These are phyloP conservation scores for Scaptomyza parva DNA, from an alignment of 2,888 invertebrate species.

Conservation along the genomic window DNA sequence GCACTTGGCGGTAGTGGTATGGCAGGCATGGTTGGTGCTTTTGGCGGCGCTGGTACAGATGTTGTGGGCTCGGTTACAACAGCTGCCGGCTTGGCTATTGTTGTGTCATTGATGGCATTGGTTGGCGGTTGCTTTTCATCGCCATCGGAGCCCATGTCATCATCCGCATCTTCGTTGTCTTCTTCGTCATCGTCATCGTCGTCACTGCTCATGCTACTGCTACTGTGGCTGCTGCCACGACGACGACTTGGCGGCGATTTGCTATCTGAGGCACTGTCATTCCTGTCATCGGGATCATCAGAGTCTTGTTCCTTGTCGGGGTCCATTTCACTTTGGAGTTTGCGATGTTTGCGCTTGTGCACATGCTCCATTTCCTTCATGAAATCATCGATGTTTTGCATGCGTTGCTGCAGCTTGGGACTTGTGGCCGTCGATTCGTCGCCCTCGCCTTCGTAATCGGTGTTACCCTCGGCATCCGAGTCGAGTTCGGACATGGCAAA, in stretches of 20 bases:
- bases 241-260: slow-evolving; percentile 45
- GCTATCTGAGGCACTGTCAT: slow-evolving; percentile 49
- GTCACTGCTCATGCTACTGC: slow-evolving; percentile 30
- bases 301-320: slow-evolving; percentile 46
- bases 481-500: slow-evolving; percentile 88
- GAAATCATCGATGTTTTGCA: slow-evolving; percentile 96
- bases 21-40: slow-evolving; percentile 59
- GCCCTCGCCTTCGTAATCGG: slow-evolving; percentile 76
- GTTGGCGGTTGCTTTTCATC: slow-evolving; percentile 17
- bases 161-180: slow-evolving; percentile 39
- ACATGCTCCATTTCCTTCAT: slow-evolving; percentile 97
- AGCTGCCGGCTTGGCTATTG: slow-evolving; percentile 9
- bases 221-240: slow-evolving; percentile 22
- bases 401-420: slow-evolving; percentile 89
- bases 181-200: slow-evolving; percentile 48
- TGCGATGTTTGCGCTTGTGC: slow-evolving; percentile 89
- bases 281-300: slow-evolving; percentile 45
- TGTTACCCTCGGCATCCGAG: slow-evolving; percentile 82
- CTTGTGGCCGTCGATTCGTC: slow-evolving; percentile 72
- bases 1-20: slow-evolving; percentile 75
- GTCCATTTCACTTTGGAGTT: slow-evolving; percentile 86
- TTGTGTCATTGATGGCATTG: slow-evolving; percentile 29
- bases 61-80: slow-evolving; percentile 7
- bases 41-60: slow-evolving; percentile 63
- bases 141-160: slow-evolving; percentile 41